These are phyloP conservation scores for Pemphredon lugubris DNA, from an alignment of 2,888 invertebrate species.

Conservation along the genomic window DNA sequence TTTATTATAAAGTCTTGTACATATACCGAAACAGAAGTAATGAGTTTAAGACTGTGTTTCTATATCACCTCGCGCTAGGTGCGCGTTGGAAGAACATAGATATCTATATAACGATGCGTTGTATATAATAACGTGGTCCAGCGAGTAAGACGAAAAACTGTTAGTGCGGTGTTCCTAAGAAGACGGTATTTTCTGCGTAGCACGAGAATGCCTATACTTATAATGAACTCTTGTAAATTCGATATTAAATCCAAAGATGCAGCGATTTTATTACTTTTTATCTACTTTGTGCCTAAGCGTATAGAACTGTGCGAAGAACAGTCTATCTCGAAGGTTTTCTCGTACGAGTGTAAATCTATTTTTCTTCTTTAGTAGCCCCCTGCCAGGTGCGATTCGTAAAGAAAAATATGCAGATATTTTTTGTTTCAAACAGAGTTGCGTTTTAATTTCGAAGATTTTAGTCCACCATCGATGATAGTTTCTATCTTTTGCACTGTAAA, in stretches of 20 bases:
- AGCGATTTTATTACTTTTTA: conserved; percentile 39
- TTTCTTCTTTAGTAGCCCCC: conserved; percentile 41
- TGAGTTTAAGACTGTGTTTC: conserved; percentile 62
- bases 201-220: conserved; percentile 43
- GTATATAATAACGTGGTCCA: conserved; percentile 54
- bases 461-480: conserved; percentile 16
- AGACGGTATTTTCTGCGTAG: conserved; percentile 54
- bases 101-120: conserved; percentile 53
- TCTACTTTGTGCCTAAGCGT: conserved; percentile 49
- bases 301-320: conserved; percentile 18
- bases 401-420: conserved; percentile 16
- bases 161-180: conserved; percentile 57
- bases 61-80: conserved; percentile 56
- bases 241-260: conserved; percentile 55
- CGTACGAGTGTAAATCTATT: conserved; percentile 13
- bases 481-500: conserved; percentile 44
- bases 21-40: conserved; percentile 52
- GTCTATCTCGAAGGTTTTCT: conserved; percentile 23
- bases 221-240: conserved; percentile 50
- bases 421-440: conserved; percentile 19
- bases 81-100: conserved; percentile 56
- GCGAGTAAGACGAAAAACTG: conserved; percentile 54
- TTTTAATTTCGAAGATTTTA: conserved; percentile 45
- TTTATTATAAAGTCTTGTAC: conserved; percentile 54
- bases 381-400: conserved; percentile 37